Base-by-base conservation (phyloP, 2,797 vertebrate genomes). In the Gallinago nigripennis region DNA sequence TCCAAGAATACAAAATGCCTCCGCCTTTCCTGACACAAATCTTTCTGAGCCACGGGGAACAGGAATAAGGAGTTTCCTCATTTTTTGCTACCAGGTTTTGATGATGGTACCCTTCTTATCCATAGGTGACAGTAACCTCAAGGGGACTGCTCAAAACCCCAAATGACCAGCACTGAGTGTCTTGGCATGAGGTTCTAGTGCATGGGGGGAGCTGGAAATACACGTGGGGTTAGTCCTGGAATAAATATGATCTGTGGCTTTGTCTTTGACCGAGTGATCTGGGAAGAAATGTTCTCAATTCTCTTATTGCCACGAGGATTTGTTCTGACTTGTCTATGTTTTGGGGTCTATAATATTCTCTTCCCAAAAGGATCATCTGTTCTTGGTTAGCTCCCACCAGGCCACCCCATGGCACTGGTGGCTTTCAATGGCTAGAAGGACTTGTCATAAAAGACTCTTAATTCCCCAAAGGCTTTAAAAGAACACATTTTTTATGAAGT, bases 21-120 rank as follows among this genome's bases (percentile, higher is more conserved):
- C 93, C 94, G 70, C 94, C 91, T 94, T 96, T 96, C 95, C 93
- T 95, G 90, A 79, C 4, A 4, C 9, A 77, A 80, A 94, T 25
- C 50, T 86, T 90, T 88, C 71, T 35, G 76, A 93, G 75, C 88
- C 50, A 27, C 0, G 6, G 45, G 78, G 90, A 95, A 90, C 43
- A 82, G 88, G 77, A 95, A 88, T 90, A 95, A 94, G 83, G 86
- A 94, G 57, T 95, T 94, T 93, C 91, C 91, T 95, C 33, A 25
- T 23, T 53, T 94, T 82, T 86, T 73, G 57, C 92, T 78, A 82
- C 61, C 69, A 81, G 69, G 33, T 92, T 95, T 85, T 50, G 68
- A 53, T 8, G 60, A 27, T 77, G 60, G 31, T 11, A 19, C 16
- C 43, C 58, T 54, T n/a, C 18, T 80, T 31, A 9, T 12, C 4